Evolutionary conservation across 2,888 invertebrate genomes (phyloP).

Genomic region (Latrodectus elegans): DNA sequence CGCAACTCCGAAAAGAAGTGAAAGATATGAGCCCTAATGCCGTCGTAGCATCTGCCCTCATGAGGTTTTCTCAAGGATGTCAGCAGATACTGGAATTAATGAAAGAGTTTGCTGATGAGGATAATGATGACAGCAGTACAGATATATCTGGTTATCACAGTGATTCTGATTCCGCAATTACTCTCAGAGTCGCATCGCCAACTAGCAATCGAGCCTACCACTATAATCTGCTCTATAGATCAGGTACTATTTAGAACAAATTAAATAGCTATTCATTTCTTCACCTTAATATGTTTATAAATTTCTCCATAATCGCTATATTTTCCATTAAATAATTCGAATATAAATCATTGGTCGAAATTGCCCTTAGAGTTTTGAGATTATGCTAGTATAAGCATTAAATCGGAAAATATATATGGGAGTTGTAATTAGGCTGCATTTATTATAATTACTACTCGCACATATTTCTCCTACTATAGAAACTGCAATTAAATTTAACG

Average conservation of each 20-base stretch:
- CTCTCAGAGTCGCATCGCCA: slow-evolving; percentile 76
- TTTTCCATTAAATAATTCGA: too few relatives aligned
- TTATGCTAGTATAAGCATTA: too few relatives aligned
- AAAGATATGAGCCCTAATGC: slow-evolving; percentile 80
- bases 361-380: too few relatives aligned
- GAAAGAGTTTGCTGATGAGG: slow-evolving; percentile 77
- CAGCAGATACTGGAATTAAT: slow-evolving; percentile 84
- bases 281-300: too few relatives aligned
- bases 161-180: slow-evolving; percentile 81
- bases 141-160: slow-evolving; percentile 88
- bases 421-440: too few relatives aligned
- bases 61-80: slow-evolving; percentile 77
- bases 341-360: too few relatives aligned
- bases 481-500: too few relatives aligned
- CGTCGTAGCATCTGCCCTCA: slow-evolving; percentile 79
- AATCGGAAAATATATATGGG: too few relatives aligned
- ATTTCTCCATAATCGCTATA: too few relatives aligned
- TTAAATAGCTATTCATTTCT: too few relatives aligned
- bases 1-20: slow-evolving; percentile 78
- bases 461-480: too few relatives aligned
- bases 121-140: slow-evolving; percentile 78
- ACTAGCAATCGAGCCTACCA: slow-evolving; percentile 75
- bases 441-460: too few relatives aligned
- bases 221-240: slow-evolving; percentile 77
- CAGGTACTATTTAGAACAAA: slow-evolving; percentile 73